Percentiles rank a stretch among this genome's conserved stretches.
These are phyloP conservation scores for Etheostoma nigrum DNA, from an alignment of 2,797 vertebrate species.

Conservation along the genomic window DNA sequence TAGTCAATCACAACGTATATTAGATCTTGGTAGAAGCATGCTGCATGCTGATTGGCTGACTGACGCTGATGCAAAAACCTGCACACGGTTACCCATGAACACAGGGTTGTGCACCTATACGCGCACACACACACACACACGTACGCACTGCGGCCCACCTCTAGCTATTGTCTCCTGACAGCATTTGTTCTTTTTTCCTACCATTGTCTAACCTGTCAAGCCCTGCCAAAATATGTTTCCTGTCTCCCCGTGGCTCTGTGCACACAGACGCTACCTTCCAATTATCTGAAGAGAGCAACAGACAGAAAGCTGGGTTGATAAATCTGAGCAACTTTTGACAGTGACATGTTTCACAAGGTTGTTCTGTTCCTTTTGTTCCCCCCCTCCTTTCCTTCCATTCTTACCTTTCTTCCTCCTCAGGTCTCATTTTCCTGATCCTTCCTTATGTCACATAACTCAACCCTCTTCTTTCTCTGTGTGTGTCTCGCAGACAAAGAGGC, in stretches of 20 bases:
- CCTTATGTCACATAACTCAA: conserved; percentile 51
- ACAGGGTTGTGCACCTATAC: background rate
- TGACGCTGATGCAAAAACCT: conserved; percentile 2
- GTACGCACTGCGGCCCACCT: conserved; percentile 21
- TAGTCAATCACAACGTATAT: too few relatives aligned
- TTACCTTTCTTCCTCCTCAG: conserved; percentile 32
- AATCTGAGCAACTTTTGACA: conserved; percentile 75
- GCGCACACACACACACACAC: conserved; percentile 16
- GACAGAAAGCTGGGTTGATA: conserved; percentile 71
- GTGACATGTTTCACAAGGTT: conserved; percentile 64
- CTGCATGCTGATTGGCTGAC: too few relatives aligned
- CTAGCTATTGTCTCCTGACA: conserved; percentile 58
- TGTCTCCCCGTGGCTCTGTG: conserved; percentile 68
- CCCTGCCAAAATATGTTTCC: conserved; percentile 78
- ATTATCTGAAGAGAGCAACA: conserved; percentile 77
- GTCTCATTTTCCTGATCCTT: conserved; percentile 48
- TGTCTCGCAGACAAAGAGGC: conserved; percentile 31
- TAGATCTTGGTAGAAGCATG: too few relatives aligned
- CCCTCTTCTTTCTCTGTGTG: conserved; percentile 32
- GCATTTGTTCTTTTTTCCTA: conserved; percentile 62
- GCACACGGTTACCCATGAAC: background rate
- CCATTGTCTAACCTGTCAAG: conserved; percentile 77
- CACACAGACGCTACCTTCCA: conserved; percentile 72
- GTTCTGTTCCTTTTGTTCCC: conserved; percentile 12
- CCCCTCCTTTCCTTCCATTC: conserved; percentile 8